These are phyloP conservation scores for Osmerus eperlanus DNA, from an alignment of 2,113 vertebrate species.

Conservation along the genomic window DNA sequence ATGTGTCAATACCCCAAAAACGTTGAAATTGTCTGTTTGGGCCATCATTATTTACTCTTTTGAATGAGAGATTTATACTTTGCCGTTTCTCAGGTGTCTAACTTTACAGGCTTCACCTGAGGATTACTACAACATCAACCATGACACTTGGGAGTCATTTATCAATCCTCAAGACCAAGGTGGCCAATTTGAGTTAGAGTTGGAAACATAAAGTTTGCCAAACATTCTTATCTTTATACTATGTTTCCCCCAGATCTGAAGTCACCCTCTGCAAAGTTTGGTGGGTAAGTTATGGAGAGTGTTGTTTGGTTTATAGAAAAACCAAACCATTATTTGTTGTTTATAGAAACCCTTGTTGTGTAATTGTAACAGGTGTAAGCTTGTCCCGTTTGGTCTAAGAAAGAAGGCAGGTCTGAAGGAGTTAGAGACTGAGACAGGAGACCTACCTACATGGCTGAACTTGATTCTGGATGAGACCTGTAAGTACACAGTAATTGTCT, in stretches of 20 bases:
- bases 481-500: not conserved
- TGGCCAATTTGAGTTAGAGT: not conserved
- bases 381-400: not conserved
- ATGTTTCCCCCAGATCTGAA: not conserved
- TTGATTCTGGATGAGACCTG: slow-evolving; percentile 4
- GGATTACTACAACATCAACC: not conserved
- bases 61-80: too few relatives aligned
- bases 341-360: not conserved
- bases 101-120: not conserved
- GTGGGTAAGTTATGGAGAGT: not conserved
- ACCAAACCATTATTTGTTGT: not conserved
- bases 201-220: not conserved
- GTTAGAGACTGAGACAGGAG: not conserved
- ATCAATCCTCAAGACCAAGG: slow-evolving; percentile 7
- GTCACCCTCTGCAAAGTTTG: slow-evolving; percentile 6
- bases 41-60: not conserved
- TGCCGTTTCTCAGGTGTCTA: not conserved
- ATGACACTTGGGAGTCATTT: slow-evolving; percentile 1
- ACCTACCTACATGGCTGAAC: slow-evolving; percentile 5
- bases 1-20: too few relatives aligned
- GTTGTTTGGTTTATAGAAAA: not conserved
- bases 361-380: not conserved
- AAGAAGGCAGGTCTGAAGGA: slow-evolving; percentile 3
- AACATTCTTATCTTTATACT: not conserved
- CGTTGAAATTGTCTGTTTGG: not conserved